A percentile compares a stretch with the other conserved stretches of the same genome.
Evolutionary conservation across 2,888 invertebrate species (phyloP).

Genomic region (Mechanitis mazaeus): DNA sequence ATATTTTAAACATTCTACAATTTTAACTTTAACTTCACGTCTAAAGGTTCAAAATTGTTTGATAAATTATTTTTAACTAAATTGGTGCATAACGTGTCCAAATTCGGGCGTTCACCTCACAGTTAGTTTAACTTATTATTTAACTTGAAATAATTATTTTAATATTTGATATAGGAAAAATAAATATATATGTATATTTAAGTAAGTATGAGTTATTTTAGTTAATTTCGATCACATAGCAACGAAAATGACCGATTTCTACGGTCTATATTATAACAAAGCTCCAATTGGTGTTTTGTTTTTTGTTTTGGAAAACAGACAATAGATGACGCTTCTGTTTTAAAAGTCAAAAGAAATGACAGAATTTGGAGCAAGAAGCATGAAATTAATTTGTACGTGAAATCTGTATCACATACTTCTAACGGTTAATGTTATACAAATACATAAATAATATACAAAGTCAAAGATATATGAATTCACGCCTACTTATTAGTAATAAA

Average conservation of each 20-base stretch:
- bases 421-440: constrained; percentile 14
- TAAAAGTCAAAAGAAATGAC: constrained; percentile 21
- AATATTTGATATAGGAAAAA: too few relatives aligned
- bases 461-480: not conserved
- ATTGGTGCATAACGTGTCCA: constrained; percentile 65
- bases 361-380: constrained; percentile 34
- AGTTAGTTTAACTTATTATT: constrained; percentile 12
- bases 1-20: not conserved
- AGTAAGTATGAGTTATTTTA: too few relatives aligned
- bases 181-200: too few relatives aligned
- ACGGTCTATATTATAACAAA: constrained; percentile 46
- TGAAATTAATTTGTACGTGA: constrained; percentile 32
- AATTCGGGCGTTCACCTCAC: constrained; percentile 54
- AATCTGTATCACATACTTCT: constrained; percentile 31
- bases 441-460: not conserved
- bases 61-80: constrained; percentile 45
- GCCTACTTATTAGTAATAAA: constrained; percentile 6
- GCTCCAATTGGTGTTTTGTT: constrained; percentile 46
- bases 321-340: constrained; percentile 24
- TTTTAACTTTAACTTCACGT: constrained; percentile 10
- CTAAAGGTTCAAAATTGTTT: constrained; percentile 8
- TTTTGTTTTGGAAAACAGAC: constrained; percentile 27
- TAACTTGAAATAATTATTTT: not conserved
- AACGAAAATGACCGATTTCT: constrained; percentile 32
- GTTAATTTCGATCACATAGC: not conserved